Percentiles rank a stretch among this genome's conserved stretches.
Conservation (phyloP, 2,888 invertebrate genomes). For the Eupithecia dodoneata region DNA sequence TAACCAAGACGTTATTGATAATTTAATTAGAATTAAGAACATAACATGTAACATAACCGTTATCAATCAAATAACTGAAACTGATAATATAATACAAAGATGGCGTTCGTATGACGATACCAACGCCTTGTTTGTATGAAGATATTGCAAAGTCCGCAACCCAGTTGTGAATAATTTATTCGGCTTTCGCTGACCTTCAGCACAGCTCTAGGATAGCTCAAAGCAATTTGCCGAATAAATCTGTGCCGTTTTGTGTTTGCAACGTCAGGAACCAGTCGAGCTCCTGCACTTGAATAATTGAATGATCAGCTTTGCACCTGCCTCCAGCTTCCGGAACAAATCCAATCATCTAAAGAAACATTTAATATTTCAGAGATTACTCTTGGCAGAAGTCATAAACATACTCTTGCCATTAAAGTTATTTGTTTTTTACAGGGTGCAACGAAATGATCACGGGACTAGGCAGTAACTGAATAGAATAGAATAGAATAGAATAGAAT, state of each 20-base stretch:
- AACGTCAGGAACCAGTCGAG: conserved; percentile 56
- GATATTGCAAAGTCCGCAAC: neutral
- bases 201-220: conserved; percentile 46
- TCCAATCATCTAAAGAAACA: conserved; percentile 38
- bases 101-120: neutral
- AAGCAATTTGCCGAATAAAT: conserved; percentile 66
- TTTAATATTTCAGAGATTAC: conserved; percentile 29
- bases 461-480: no score
- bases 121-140: no score
- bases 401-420: neutral
- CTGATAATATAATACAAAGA: neutral
- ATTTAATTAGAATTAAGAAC: no score
- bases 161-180: conserved; percentile 9
- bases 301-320: conserved; percentile 54
- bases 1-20: no score
- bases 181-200: conserved; percentile 30
- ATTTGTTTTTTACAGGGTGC: no score
- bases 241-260: conserved; percentile 60
- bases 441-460: no score
- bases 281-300: conserved; percentile 59
- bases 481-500: no score
- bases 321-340: conserved; percentile 33
- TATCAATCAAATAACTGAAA: no score
- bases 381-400: conserved; percentile 13
- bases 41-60: no score